Base-by-base conservation (phyloP, 2,888 invertebrate genomes). In the Pandemis heparana region DNA sequence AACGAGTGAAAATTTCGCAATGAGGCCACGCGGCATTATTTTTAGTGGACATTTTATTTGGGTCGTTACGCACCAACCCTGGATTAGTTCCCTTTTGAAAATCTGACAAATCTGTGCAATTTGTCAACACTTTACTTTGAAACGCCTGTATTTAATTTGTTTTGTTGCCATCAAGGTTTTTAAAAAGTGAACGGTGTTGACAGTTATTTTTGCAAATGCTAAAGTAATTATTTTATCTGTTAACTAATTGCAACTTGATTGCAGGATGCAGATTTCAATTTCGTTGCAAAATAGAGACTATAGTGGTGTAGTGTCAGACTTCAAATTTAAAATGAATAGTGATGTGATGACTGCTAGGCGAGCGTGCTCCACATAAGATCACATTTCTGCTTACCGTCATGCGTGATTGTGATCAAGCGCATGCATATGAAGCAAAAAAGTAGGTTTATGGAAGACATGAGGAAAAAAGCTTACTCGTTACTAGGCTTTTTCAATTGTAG, bases 1-100 rank as follows among this genome's bases (percentile, higher is more conserved):
- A 83, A 82, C 80, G 80, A 81, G 79, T 79, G 79, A 78, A 78
- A 82, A 82, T 85, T 85, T 84, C 79, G 77, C 81, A 86, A 85
- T 75, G 56, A 63, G 74, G 64, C 72, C 77, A 78, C 81, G 81
- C 68, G 80, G 84, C 81, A 80, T 76, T 78, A 79, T 81, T 83
- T 84, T 83, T 82, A 74, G 79, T 81, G 63, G 9, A n/a, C 48
- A 79, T 83, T 82, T 81, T 81, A 84, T 86, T 84, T 82, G 77
- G 87, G 85, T 82, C 83, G 80, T 77, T 78, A 81, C 59, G 56
- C 23, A 14, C 8, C 14, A 68, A 72, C 72, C 63, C 67, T 74
- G 53, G 56, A 68, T 68, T 61, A 43, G 38, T 14, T 46, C 38
- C 18, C 41, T 7, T 67, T 67, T 56, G 56, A 38, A 51, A 14